phyloP scores from a whole-genome alignment of 64 coral and sea anemone species.

The Catalaphyllia jardinei region DNA sequence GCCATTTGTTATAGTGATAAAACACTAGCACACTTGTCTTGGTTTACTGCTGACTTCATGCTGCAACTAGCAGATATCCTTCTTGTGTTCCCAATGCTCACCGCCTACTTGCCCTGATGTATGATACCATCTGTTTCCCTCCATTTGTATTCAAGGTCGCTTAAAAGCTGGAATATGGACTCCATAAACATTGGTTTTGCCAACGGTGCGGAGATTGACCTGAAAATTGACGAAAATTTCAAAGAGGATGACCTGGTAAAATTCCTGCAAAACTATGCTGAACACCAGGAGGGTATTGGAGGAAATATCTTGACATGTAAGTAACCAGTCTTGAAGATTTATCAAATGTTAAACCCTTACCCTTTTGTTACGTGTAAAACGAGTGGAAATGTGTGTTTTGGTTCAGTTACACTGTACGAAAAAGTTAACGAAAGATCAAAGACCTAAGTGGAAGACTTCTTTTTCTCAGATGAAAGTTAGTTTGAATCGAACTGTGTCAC shows the following conservation, averaged over 20 bases:
- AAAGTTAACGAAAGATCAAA: too few relatives aligned
- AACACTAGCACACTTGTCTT: too few relatives aligned
- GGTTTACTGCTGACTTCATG: too few relatives aligned
- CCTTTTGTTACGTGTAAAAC: too few relatives aligned
- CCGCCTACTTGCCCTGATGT: background rate
- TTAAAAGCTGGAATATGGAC: slow-evolving; percentile 35
- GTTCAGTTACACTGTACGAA: too few relatives aligned
- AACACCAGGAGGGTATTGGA: slow-evolving; percentile 11
- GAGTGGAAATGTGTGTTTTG: too few relatives aligned
- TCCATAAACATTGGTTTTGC: slow-evolving; percentile 29
- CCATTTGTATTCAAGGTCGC: background rate
- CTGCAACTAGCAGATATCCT: background rate
- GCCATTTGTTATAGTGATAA: too few relatives aligned
- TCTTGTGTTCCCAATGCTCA: background rate
- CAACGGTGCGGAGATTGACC: slow-evolving; percentile 45
- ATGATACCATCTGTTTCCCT: background rate
- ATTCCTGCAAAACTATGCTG: slow-evolving; percentile 32
- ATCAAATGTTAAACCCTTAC: too few relatives aligned
- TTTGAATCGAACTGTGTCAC: too few relatives aligned
- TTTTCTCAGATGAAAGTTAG: too few relatives aligned
- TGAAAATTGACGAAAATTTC: slow-evolving; percentile 46
- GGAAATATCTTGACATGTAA: slow-evolving; percentile 59
- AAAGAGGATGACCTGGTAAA: background rate
- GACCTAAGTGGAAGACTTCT: too few relatives aligned
- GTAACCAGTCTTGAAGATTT: too few relatives aligned